Evolutionary conservation across 2,888 invertebrate species (phyloP), one percentile per base, ranked within the genome.

Genomic region (Drosophila multiciliata): DNA sequence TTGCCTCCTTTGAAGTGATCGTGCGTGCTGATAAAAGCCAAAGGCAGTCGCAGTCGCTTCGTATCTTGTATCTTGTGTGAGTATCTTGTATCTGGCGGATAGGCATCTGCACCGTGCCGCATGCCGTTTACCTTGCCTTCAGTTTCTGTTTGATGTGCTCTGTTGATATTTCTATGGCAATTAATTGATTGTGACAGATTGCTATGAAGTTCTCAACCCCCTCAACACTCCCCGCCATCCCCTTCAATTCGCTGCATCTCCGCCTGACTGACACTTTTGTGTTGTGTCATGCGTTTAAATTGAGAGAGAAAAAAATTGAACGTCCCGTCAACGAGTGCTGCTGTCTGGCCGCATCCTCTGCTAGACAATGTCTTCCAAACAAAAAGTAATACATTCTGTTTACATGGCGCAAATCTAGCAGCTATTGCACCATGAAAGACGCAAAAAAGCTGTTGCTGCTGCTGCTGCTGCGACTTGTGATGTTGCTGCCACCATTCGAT

Each of bases 171-270:
- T 86, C 86, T 86, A 73, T 74, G 81, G 87, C 87, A 84, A 86
- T 89, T 86, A 86, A 86, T 89, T 87, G 87, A 89, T 89, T 86
- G 89, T 86, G 86, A 89, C 87, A 86, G 89, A 89, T 89, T 85
- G 88, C 86, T 75, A 78, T 80, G 83, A 85, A 85, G 73, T 79
- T 68, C 53, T 59, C 66, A 60, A 40, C 42, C 49, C 67, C 65
- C 38, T 45, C 45, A 45, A 15, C 23, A 12, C 36, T 49, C n/a
- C n/a, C 1, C n/a, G 15, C 20, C 15, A 2, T 23, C 12, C 29
- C 29, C 29, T 8, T 48, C 49, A 29, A 17, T n/a, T 15, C 26
- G 26, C 20, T 54, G 55, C 42, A 53, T 61, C 58, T 58, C 20
- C 61, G 65, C 59, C 60, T 68, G 72, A 77, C 83, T 87, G 89